Base-by-base conservation (phyloP, 2,888 invertebrate species). In the Tholera decimalis region DNA sequence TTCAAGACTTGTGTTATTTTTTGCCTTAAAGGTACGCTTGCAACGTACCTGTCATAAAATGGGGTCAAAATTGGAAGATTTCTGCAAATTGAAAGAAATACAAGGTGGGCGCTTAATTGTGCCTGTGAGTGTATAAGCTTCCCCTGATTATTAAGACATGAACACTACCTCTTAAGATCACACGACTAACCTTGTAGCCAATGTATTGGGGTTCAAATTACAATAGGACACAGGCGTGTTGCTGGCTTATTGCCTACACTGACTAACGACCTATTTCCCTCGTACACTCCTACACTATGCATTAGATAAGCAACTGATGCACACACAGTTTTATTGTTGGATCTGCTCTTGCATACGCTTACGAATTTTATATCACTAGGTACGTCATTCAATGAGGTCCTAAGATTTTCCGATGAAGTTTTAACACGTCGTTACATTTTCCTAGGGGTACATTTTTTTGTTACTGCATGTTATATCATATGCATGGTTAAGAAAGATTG, bases 251-350 rank as follows among this genome's bases (percentile, higher is more conserved):
- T 70, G 74, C 76, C 76, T 71, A 57, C 76, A 37, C 28, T 50
- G 33, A 46, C 33, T 76, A 76, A 74, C 43, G 71, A 74, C 76
- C 74, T 61, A 76, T 66, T 74, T 74, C 74, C 74, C 71, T 39
- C 28, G 26, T 68, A 57, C 28, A 37, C 63, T 63, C 73, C 73
- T 75, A 73, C 73, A 56, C 70, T 47, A 55, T n/a, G 28, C 50
- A 43, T 74, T 59, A 55, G 58, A 69, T 75, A 51, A 63, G 70
- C 37, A 46, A 50, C 50, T 63, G 73, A 69, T 75, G 70, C 64
- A 75, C 37, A 58, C 58, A 56, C 20, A 35, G 41, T 43, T 72
- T 61, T 67, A 50, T 54, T 54, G 33, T 37, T 65, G 30, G 26
- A 65, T 43, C 13, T 53, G 26, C 20, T 55, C 33, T 51, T 55